A percentile compares a stretch with the other conserved stretches of the same genome.
Evolutionary conservation across 2,113 vertebrate species (phyloP).

Genomic region (Edolisoma coerulescens): DNA sequence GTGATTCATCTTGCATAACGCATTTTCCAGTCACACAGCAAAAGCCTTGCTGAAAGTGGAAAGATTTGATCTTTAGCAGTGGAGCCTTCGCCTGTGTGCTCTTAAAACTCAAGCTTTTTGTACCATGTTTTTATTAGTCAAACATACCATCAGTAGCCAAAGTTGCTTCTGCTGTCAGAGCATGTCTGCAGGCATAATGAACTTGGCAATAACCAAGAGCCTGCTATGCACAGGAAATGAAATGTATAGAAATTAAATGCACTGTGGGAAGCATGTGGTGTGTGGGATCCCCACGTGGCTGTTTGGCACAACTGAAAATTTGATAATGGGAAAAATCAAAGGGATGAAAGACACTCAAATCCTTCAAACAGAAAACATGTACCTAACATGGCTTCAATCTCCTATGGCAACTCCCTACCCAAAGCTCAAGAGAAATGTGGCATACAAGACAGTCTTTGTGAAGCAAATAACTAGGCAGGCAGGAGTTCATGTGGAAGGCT

Average conservation of each 20-base stretch:
- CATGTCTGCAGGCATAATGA: background rate
- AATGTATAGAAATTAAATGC: background rate
- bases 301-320: background rate
- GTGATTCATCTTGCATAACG: slow-evolving; percentile 69
- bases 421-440: background rate
- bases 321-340: background rate
- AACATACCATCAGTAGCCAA: background rate
- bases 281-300: background rate
- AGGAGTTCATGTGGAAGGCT: background rate
- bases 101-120: background rate
- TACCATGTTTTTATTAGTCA: slow-evolving; percentile 14
- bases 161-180: background rate
- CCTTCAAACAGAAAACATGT: background rate
- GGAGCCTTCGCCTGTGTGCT: background rate
- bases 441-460: background rate
- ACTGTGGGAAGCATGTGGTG: background rate
- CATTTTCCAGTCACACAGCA: slow-evolving; percentile 68
- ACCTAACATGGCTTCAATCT: background rate
- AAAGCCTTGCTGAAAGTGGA: slow-evolving; percentile 42
- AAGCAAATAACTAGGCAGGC: background rate
- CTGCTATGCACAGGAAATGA: background rate
- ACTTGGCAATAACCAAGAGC: background rate
- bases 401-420: background rate
- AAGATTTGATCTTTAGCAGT: slow-evolving; percentile 49
- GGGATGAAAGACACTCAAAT: background rate